Evolutionary conservation across 1,140 invertebrate genomes (phyloP).

Genomic region (Argopecten irradians): DNA sequence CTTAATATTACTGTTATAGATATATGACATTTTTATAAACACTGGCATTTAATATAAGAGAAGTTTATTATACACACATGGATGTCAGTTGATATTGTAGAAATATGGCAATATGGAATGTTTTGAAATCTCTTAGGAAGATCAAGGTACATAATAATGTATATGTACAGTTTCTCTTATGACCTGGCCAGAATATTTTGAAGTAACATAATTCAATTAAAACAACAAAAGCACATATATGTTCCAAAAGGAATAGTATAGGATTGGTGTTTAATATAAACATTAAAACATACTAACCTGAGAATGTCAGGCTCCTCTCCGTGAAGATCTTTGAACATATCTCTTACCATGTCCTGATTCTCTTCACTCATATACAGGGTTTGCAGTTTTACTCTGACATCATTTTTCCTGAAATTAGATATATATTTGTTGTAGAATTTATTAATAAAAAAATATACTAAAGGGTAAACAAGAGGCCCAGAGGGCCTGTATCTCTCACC

Average conservation of each 20-base stretch:
- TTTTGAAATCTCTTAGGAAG: no score
- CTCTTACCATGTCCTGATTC: slow-evolving; percentile 71
- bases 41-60: no score
- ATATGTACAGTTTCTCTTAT: no score
- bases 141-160: no score
- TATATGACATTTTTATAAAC: no score
- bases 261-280: not conserved
- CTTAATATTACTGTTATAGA: no score
- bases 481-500: no score
- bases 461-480: no score
- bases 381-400: slow-evolving; percentile 67
- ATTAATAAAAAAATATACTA: not conserved
- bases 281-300: slow-evolving; percentile 25
- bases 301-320: slow-evolving; percentile 51
- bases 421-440: not conserved
- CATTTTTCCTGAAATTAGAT: not conserved
- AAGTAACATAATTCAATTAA: not conserved
- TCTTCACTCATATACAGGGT: slow-evolving; percentile 69
- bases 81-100: no score
- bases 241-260: no score
- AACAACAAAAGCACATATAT: not conserved
- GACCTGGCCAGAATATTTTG: not conserved
- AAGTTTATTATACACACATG: no score
- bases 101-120: no score
- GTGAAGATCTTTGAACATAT: slow-evolving; percentile 67